Evolutionary conservation across 2,113 vertebrate genomes (phyloP), one percentile per base, ranked within the genome.

Genomic region (Eleginops maclovinus): DNA sequence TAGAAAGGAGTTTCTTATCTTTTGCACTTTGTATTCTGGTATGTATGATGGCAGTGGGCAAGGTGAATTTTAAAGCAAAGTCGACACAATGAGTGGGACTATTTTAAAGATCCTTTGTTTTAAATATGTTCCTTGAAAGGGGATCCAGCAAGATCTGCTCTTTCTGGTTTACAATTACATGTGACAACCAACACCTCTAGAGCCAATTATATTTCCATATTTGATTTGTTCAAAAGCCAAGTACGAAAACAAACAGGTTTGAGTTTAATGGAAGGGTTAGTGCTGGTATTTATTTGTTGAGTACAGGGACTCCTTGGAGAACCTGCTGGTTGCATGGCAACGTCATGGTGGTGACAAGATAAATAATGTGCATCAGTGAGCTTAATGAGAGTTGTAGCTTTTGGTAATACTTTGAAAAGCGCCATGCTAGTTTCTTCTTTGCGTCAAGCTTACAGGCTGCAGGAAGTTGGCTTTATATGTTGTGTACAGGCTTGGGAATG

Each of bases 1-100:
- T 77, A 19, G 21, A 26, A 1, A 84, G 19, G 12, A 17, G 12
- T 22, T 21, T 79, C 56, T 70, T 61, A 84, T 76, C 67, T 63
- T 59, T 55, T 2, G 19, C 55, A 66, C 59, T 75, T 60, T 73
- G 51, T 22, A 11, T 73, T 69, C 54, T 66, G n/a, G n/a, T 55
- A 41, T 11, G 41, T 1, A 44, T 63, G 51, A 19, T 16, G 1
- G 24, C 11, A 19, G 11, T 40, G 3, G 40, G 7, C 1, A 1
- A 36, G 5, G 17, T 68, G 55, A 58, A 53, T 17, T n/a, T 41
- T 49, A 44, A 49, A 59, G 31, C 31, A 53, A 22, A 60, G 13
- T 21, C n/a, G 21, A 28, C n/a, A 41, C 5, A 5, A 16, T n/a
- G 24, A 43, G 31, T 31, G 4, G 17, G 10, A 26, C 8, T 4